Conservation (phyloP, 2,113 vertebrate genomes). For the Cacatua alba region DNA sequence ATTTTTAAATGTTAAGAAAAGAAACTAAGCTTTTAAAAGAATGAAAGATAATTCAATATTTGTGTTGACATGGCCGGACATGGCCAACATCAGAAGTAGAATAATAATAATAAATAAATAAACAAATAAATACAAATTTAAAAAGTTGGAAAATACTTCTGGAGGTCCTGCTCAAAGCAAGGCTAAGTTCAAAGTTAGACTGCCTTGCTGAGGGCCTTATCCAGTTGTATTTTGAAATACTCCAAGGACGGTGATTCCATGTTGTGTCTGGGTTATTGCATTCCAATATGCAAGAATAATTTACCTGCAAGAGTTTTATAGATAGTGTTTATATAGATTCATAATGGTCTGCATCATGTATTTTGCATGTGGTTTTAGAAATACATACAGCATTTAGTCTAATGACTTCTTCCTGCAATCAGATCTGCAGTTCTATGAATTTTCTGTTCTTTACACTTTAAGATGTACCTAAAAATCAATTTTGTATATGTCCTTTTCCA, state of each 20-base stretch:
- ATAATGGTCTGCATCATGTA: background rate
- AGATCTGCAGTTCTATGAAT: background rate
- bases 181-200: background rate
- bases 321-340: background rate
- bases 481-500: background rate
- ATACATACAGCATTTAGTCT: background rate
- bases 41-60: background rate
- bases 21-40: background rate
- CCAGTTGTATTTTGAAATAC: background rate
- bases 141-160: background rate
- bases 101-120: background rate
- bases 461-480: background rate
- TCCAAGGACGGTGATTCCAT: background rate
- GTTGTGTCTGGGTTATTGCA: background rate
- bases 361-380: background rate
- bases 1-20: background rate
- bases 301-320: background rate
- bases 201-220: background rate
- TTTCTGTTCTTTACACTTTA: background rate
- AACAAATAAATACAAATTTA: background rate
- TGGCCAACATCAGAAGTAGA: background rate
- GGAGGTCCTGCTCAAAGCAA: background rate
- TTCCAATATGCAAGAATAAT: background rate
- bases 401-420: background rate
- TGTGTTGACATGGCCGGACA: background rate